A percentile compares a stretch with the other conserved stretches of the same genome.
Evolutionary conservation across 2,888 invertebrate genomes (phyloP).

Genomic region (Oligia latruncula): DNA sequence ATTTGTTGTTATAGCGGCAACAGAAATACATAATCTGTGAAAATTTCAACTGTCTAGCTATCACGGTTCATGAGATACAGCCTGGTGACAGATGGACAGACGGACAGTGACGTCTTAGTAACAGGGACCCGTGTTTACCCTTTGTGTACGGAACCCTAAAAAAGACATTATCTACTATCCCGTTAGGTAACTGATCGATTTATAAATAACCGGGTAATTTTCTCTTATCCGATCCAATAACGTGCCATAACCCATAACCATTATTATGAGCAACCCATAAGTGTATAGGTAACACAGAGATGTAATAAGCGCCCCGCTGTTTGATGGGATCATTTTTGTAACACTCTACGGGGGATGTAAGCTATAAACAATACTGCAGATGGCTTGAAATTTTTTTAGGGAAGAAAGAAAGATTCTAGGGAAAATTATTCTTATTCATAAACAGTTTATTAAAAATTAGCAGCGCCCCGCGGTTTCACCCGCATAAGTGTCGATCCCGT

Average conservation of each 20-base stretch:
- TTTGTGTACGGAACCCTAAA: too few relatives aligned
- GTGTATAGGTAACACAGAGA: conserved; percentile 9
- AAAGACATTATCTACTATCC: background rate
- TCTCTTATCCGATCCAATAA: conserved; percentile 24
- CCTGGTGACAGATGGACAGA: too few relatives aligned
- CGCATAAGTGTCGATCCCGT: too few relatives aligned
- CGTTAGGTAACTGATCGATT: background rate
- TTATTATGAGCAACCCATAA: conserved; percentile 33
- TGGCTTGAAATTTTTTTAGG: background rate
- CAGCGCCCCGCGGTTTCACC: too few relatives aligned
- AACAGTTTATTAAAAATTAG: background rate
- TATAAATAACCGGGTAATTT: conserved; percentile 25
- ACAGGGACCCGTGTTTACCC: too few relatives aligned
- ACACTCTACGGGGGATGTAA: conserved; percentile 10
- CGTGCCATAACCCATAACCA: conserved; percentile 32
- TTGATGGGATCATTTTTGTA: conserved; percentile 38
- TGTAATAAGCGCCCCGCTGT: conserved; percentile 44
- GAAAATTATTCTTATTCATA: background rate
- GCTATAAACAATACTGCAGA: background rate
- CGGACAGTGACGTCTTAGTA: too few relatives aligned
- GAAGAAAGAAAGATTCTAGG: too few relatives aligned
- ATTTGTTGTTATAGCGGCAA: too few relatives aligned
- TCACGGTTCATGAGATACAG: too few relatives aligned
- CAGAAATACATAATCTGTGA: too few relatives aligned
- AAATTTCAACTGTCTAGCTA: too few relatives aligned